Base-by-base conservation (phyloP, 2,888 invertebrate genomes). In the Alviniconcha strummeri region DNA sequence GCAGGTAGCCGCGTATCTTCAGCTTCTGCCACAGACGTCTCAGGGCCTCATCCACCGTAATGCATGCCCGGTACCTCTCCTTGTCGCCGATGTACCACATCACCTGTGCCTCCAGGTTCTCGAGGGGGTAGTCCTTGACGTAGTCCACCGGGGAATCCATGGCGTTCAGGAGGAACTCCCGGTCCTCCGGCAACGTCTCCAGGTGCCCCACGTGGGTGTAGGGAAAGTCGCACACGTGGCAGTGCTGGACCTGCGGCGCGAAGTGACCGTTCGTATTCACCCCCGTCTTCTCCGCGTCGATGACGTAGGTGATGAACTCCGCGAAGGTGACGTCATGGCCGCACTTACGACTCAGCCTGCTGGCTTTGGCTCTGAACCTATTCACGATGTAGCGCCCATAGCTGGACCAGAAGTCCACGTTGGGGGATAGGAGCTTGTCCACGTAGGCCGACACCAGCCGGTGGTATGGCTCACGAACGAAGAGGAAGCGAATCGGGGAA, bases 361-460 rank as follows among this genome's bases (percentile, higher is more conserved):
- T 19, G 8, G 76, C 57, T 1, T n/a, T 57, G 11, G 57, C 4
- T 1, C 76, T 15, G 57, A 77, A 77, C 11, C n/a, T 77, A 19
- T 19, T n/a, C 9, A 77, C 19, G 19, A 57, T 77, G 57, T 77
- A 77, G 13, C 17, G 6, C 19, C 76, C 76, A 56, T 88, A 82
- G 15, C 86, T 86, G 7, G 81, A 83, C 89, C 90, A 90, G 80
- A 87, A 91, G 5, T 86, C 85, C 7, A 87, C 85, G 81, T 90
- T 89, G 17, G 90, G 90, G 7, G 88, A 86, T 69, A 89, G 89
- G 17, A 91, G 83, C 84, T 91, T 91, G 78, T 90, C 90, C 36
- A 90, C 88, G 77, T 89, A 91, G 0, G 89, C 89, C 5, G 91
- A 90, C 17, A 90, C 80, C 3, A 90, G 82, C 15, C 91, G 81